These are phyloP conservation scores for Gymnarchus niloticus DNA, from an alignment of 2,113 vertebrate species.

Conservation along the genomic window DNA sequence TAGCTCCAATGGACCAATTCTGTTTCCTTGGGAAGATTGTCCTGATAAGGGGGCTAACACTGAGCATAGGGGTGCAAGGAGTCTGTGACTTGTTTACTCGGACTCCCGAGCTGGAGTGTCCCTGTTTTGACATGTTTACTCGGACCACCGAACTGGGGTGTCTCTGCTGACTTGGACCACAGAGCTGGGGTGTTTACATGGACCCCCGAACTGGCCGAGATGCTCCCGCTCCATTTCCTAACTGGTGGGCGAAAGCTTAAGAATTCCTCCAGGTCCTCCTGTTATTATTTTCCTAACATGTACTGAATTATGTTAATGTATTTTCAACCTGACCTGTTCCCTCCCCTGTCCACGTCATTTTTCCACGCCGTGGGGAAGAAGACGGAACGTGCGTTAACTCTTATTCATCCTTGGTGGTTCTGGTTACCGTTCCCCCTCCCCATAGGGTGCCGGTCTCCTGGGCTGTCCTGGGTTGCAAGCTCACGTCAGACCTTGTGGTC, in stretches of 20 bases:
- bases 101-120: not conserved
- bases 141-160: not conserved
- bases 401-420: not conserved
- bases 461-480: not conserved
- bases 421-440: not conserved
- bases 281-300: constrained; percentile 57
- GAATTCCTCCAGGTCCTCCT: constrained; percentile 35
- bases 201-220: not conserved
- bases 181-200: not conserved
- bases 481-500: not conserved
- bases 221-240: constrained; percentile 20
- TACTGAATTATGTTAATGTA: constrained; percentile 56
- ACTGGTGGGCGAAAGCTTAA: not conserved
- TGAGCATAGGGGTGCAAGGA: not conserved
- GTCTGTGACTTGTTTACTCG: not conserved
- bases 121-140: not conserved
- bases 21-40: constrained; percentile 33
- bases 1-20: constrained; percentile 32
- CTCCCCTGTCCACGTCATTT: constrained; percentile 27
- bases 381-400: no score
- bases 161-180: no score
- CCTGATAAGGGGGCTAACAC: not conserved
- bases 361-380: constrained; percentile 22
- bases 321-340: constrained; percentile 42
- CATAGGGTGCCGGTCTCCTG: not conserved